These are phyloP conservation scores for Hypsopygia costalis DNA, from an alignment of 2,888 invertebrate genomes.

Conservation along the genomic window DNA sequence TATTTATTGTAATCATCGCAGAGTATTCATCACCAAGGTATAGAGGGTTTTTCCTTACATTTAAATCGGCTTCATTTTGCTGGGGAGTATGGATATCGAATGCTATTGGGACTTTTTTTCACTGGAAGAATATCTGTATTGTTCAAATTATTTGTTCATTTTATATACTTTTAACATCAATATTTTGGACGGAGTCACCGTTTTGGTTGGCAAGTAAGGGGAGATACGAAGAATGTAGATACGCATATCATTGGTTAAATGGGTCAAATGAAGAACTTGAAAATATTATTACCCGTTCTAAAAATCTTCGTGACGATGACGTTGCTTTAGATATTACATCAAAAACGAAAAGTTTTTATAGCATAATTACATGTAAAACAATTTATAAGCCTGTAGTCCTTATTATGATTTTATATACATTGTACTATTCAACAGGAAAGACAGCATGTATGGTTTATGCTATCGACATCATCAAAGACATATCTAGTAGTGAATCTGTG, in stretches of 20 bases:
- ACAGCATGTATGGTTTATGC: slow-evolving; percentile 35
- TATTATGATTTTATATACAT: slow-evolving; percentile 17
- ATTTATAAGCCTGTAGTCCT: slow-evolving; percentile 38
- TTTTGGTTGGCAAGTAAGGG: slow-evolving; percentile 24
- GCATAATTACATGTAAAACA: slow-evolving; percentile 2
- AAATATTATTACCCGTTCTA: slow-evolving; percentile 21
- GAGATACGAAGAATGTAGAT: slow-evolving; percentile 23
- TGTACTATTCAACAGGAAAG: slow-evolving; percentile 33
- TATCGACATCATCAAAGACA: slow-evolving; percentile 40
- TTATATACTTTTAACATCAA: slow-evolving; percentile 12
- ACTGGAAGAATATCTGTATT: slow-evolving; percentile 21
- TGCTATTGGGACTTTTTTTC: slow-evolving; percentile 19
- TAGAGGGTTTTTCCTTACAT: slow-evolving; percentile 20
- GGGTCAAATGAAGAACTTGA: slow-evolving; percentile 37
- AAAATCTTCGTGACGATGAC: no score
- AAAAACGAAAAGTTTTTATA: no score
- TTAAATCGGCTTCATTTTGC: slow-evolving; percentile 19
- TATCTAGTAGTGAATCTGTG: slow-evolving; percentile 29
- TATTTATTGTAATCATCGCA: slow-evolving; percentile 17
- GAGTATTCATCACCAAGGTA: slow-evolving; percentile 23
- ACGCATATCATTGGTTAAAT: slow-evolving; percentile 36
- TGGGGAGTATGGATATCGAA: slow-evolving; percentile 23
- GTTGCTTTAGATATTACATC: no score
- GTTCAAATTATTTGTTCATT: slow-evolving; percentile 15
- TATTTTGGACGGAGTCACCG: slow-evolving; percentile 26